Base-by-base conservation (phyloP, 2,113 vertebrate species). In the Anguilla rostrata region DNA sequence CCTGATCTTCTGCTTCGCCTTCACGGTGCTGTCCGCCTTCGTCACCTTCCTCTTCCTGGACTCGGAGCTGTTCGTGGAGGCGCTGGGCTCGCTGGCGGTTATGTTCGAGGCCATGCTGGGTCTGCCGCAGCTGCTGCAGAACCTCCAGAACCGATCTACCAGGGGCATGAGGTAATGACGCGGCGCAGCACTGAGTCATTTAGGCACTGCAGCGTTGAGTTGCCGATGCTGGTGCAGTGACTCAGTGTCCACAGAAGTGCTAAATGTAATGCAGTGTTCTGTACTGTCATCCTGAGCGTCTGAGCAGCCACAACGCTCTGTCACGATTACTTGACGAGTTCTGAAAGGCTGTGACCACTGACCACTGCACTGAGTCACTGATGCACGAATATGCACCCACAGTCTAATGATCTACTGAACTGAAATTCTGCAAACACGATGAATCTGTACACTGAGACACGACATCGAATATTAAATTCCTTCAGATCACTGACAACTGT, bases 71-170 rank as follows among this genome's bases (percentile, higher is more conserved):
- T 96, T 94, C 8, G 94, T 97, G 89, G 96, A 97, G 92, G 89
- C 88, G 0, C 90, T 96, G 89, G 96, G 96, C 22, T 94, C 93
- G 2, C 84, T 95, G 86, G 95, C 96, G 0, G 87, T 96, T 56
- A 87, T 94, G 89, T 95, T 94, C 0, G 96, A 97, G 90, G 96
- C 96, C 85, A 95, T 95, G 95, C 91, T 97, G 9, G 96, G 95
- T 18, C 16, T 96, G n/a, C 96, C 96, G 0, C 96, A 97, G 92
- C 92, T 97, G 56, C 88, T 96, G 85, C 95, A 95, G 87, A 97
- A 97, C 93, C 89, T 94, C 91, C 91, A 93, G 40, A 95, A 96
- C 89, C 85, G 41, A 82, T 96, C 96, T 86, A 97, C 96, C 26
- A 94, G 90, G 79, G 95, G 96, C 85, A 97, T 97, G 96, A 97